Base-by-base conservation (phyloP, 2,797 vertebrate genomes). In the Knipowitschia caucasica region DNA sequence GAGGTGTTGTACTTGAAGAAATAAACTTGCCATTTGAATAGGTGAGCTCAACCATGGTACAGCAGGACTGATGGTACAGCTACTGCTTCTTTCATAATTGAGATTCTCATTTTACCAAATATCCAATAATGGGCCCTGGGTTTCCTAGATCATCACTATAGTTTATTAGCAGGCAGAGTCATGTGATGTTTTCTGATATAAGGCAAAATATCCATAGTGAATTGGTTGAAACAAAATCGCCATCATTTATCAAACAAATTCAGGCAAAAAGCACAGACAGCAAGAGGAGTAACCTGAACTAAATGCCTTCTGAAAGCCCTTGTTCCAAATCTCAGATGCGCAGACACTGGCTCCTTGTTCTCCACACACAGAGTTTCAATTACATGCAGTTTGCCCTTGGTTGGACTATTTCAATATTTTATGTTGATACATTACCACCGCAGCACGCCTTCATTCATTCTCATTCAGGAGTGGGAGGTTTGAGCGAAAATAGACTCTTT, bases 281-380 rank as follows among this genome's bases (percentile, higher is more conserved):
- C 46, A 61, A 65, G 71, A 69, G 43, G 73, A 69, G 86, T 85
- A 89, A 90, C 80, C 84, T 88, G 82, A 90, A 87, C 89, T 88
- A 87, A 89, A 91, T 86, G 84, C 80, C 77, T 88, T 88, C 82
- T 88, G 85, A 86, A 89, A 88, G 88, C 80, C 83, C 84, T 89
- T 85, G 85, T 80, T 75, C 83, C 78, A 79, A 84, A 87, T 85
- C 83, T 88, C 84, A 79, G 82, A 87, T 59, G 72, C 53, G 47
- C 78, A 73, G 75, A 86, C 85, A 84, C 79, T 62, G 65, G 75
- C 79, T 80, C 79, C 76, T 83, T 76, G 83, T 88, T 89, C 84
- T 72, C 71, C 73, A 81, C 75, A 81, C 73, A 81, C 65, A 65
- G 69, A 74, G 82, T 86, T 90, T 88, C 88, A 88, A 89, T 89